phyloP scores from a whole-genome alignment of 2,113 vertebrate genomes.

The Beaufortia kweichowensis region DNA sequence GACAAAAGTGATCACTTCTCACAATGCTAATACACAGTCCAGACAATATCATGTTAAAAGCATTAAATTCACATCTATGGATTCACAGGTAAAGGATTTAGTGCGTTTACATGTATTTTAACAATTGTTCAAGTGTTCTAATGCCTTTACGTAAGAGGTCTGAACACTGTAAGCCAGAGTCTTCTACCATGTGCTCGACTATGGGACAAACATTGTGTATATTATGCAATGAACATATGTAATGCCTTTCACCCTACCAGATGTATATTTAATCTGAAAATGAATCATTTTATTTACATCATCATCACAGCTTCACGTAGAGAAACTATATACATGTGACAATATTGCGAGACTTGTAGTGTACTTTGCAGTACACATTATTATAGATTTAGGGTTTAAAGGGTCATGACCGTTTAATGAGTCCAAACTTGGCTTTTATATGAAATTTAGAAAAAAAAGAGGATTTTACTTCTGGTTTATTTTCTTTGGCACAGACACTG shows the following conservation, averaged over 20 bases:
- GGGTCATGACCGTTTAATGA: neutral
- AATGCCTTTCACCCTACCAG: conserved; percentile 44
- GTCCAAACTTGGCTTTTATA: neutral
- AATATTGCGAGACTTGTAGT: neutral
- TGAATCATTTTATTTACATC: conserved; percentile 21
- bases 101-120: conserved; percentile 19
- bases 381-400: neutral
- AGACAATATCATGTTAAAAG: neutral
- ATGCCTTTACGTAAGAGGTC: conserved; percentile 68
- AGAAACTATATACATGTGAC: neutral
- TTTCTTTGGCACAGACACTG: neutral
- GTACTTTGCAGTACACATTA: neutral
- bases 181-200: conserved; percentile 52
- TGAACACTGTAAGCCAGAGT: conserved; percentile 43
- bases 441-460: neutral
- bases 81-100: neutral
- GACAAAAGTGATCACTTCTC: too few relatives aligned
- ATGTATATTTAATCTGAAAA: conserved; percentile 4
- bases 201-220: conserved; percentile 30
- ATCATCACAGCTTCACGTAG: neutral
- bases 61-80: neutral
- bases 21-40: too few relatives aligned
- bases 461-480: neutral
- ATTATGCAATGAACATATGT: conserved; percentile 62
- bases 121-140: conserved; percentile 48